Conservation (phyloP, 2,888 invertebrate genomes). For the Phaedon cochleariae region DNA sequence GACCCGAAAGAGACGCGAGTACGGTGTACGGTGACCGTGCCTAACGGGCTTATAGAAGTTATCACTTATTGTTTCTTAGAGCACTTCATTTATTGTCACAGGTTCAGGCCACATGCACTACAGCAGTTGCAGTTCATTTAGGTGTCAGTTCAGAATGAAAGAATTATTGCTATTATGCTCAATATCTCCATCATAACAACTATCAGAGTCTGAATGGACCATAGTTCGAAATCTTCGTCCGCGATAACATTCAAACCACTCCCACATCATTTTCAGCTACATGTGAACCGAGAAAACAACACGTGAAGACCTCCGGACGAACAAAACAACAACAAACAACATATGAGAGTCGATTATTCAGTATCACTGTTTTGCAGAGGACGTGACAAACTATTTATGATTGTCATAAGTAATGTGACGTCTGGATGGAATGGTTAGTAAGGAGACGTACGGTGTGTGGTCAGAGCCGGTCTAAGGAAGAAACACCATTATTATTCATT, state of each 20-base stretch:
- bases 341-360: conserved; percentile 42
- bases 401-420: conserved; percentile 48
- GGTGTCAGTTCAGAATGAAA: too few species aligned
- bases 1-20: too few species aligned
- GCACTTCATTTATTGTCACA: too few species aligned
- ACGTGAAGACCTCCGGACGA: not conserved
- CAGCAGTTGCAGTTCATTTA: too few species aligned
- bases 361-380: conserved; percentile 44
- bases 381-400: conserved; percentile 49
- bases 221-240: not conserved
- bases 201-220: too few species aligned
- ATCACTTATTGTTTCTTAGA: too few species aligned
- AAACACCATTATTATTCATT: too few species aligned
- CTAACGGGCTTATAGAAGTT: too few species aligned
- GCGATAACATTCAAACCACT: not conserved
- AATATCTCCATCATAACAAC: too few species aligned
- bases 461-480: not conserved
- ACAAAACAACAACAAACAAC: conserved; percentile 37
- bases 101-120: too few species aligned
- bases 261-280: not conserved
- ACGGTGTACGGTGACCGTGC: too few species aligned
- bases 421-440: conserved; percentile 34
- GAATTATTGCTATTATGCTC: too few species aligned
- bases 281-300: not conserved
- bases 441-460: conserved; percentile 32